These are phyloP conservation scores for Lacanobia wlatinum DNA, from an alignment of 2,888 invertebrate genomes.

Conservation along the genomic window DNA sequence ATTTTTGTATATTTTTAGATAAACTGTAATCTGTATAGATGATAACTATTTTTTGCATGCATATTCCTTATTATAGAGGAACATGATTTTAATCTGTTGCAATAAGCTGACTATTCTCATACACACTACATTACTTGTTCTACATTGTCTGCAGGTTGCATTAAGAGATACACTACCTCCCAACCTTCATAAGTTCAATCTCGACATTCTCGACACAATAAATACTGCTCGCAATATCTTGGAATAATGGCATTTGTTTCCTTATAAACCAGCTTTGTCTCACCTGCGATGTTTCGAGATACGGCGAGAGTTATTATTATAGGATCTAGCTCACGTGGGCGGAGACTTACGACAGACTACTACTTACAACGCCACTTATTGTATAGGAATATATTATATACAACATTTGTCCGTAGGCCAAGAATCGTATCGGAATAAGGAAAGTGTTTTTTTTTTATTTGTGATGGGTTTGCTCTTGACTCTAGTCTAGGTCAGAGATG, in stretches of 20 bases:
- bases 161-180: neutral
- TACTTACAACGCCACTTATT: slow-evolving; percentile 26
- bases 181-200: slow-evolving; percentile 23
- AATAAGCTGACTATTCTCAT: no score
- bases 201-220: slow-evolving; percentile 1
- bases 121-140: neutral
- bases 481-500: no score
- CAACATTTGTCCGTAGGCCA: slow-evolving; percentile 40
- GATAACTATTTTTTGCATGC: no score
- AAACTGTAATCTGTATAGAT: no score
- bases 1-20: no score
- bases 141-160: neutral
- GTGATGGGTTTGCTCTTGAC: no score
- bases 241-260: slow-evolving; percentile 36
- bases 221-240: slow-evolving; percentile 39
- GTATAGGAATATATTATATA: slow-evolving; percentile 23
- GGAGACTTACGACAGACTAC: slow-evolving; percentile 64
- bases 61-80: no score
- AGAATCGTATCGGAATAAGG: slow-evolving; percentile 31
- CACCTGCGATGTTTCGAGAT: slow-evolving; percentile 59
- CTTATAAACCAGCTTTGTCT: slow-evolving; percentile 40
- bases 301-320: slow-evolving; percentile 52
- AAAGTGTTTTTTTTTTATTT: no score
- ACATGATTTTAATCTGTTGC: no score
- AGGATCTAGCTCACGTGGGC: slow-evolving; percentile 51